A percentile compares a stretch with the other conserved stretches of the same genome.
Conservation (phyloP, 2,888 invertebrate genomes). For the Heliconius hortense region DNA sequence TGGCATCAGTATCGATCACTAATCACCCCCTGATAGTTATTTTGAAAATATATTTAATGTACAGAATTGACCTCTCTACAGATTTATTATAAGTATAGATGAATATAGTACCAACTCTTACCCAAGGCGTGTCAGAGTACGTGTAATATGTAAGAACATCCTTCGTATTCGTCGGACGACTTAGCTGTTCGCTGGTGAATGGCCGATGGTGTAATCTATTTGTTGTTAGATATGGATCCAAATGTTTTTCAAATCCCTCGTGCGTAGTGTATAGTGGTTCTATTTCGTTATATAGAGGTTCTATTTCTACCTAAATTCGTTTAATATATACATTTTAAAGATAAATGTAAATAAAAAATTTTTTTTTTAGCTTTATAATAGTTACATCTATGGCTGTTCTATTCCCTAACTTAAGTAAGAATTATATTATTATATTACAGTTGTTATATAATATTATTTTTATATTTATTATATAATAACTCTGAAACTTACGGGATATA, state of each 20-base stretch:
- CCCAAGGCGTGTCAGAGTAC: slow-evolving; percentile 64
- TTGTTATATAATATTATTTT: no score
- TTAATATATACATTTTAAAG: not conserved
- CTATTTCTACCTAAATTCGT: slow-evolving; percentile 49
- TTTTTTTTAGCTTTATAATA: no score
- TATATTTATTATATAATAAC: not conserved
- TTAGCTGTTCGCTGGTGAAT: slow-evolving; percentile 63
- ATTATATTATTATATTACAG: no score
- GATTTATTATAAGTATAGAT: no score
- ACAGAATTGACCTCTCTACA: no score
- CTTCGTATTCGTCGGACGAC: slow-evolving; percentile 56
- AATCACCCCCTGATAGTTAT: no score
- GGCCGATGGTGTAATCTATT: slow-evolving; percentile 69
- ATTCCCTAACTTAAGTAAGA: not conserved
- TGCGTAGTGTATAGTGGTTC: slow-evolving; percentile 67
- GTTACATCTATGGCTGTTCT: no score
- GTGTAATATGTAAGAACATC: slow-evolving; percentile 72
- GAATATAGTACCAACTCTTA: slow-evolving; percentile 45
- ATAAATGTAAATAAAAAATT: not conserved
- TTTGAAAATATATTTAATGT: no score
- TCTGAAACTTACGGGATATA: slow-evolving; percentile 51
- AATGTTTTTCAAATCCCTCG: slow-evolving; percentile 68
- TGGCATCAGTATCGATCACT: no score
- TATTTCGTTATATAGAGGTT: slow-evolving; percentile 58
- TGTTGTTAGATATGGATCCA: slow-evolving; percentile 73